A percentile compares a stretch with the other conserved stretches of the same genome.
Conservation (phyloP, 2,797 vertebrate species). For the Ptychobarbus kaznakovi region DNA sequence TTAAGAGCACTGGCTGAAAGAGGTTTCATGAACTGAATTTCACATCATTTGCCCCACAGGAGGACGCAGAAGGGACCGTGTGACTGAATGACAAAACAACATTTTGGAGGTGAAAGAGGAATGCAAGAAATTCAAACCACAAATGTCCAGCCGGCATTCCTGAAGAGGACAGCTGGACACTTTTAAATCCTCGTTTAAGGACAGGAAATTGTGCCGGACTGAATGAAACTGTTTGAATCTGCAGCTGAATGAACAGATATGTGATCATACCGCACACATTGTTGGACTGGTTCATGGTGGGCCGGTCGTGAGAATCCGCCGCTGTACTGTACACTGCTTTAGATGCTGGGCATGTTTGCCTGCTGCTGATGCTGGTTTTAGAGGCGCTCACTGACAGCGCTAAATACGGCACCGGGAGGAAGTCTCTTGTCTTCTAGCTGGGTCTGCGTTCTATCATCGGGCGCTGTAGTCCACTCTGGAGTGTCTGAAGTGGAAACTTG, state of each 20-base stretch:
- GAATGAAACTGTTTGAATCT: not conserved
- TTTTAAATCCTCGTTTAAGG: slow-evolving; percentile 4
- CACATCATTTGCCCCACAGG: not conserved
- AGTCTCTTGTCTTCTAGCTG: not conserved
- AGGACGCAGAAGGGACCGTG: slow-evolving; percentile 14
- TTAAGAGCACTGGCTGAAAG: not conserved
- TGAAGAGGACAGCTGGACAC: slow-evolving; percentile 20
- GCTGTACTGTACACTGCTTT: slow-evolving; percentile 46
- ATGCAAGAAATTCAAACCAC: not conserved
- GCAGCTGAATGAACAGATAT: not conserved
- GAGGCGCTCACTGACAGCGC: not conserved
- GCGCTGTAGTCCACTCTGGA: slow-evolving; percentile 14
- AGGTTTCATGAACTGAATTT: not conserved
- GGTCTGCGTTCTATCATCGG: slow-evolving; percentile 32
- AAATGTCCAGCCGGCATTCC: not conserved
- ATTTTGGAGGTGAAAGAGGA: slow-evolving; percentile 13
- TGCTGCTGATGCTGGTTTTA: slow-evolving; percentile 54
- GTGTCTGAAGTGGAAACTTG: slow-evolving; percentile 9
- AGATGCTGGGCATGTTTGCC: slow-evolving; percentile 46
- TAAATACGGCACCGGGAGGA: slow-evolving; percentile 36
- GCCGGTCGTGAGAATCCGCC: slow-evolving; percentile 5
- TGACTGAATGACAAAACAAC: slow-evolving; percentile 6
- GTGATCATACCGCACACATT: slow-evolving; percentile 24
- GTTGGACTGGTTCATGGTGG: slow-evolving; percentile 12
- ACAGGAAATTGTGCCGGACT: not conserved